Conservation (phyloP, 2,113 vertebrate genomes). For the Leucopsar rothschildi region DNA sequence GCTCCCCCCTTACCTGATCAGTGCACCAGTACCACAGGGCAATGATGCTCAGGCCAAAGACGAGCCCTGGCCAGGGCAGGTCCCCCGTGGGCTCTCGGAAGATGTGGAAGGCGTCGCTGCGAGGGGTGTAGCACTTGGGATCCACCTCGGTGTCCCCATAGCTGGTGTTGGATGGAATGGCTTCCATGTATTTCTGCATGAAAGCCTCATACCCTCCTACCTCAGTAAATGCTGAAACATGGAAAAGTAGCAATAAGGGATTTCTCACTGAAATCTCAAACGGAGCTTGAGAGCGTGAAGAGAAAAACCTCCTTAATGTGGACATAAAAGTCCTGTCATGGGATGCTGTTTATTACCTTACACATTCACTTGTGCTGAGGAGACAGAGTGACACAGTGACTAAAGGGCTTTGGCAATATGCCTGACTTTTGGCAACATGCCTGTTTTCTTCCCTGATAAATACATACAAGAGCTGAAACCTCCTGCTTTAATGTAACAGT, state of each 20-base stretch:
- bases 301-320: neutral
- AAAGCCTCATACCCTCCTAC: slow-evolving; percentile 87
- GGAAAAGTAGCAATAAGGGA: neutral
- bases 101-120: slow-evolving; percentile 85
- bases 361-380: neutral
- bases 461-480: neutral
- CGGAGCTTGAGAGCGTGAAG: neutral
- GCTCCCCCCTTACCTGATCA: neutral
- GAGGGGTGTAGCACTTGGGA: slow-evolving; percentile 78
- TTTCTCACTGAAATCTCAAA: neutral
- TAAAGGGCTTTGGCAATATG: neutral
- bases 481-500: neutral
- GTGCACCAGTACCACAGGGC: slow-evolving; percentile 92
- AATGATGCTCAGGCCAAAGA: slow-evolving; percentile 86
- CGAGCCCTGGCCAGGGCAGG: slow-evolving; percentile 89
- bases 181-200: slow-evolving; percentile 80
- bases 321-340: neutral
- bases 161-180: slow-evolving; percentile 68
- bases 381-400: neutral
- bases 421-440: neutral
- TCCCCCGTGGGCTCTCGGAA: slow-evolving; percentile 87
- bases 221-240: slow-evolving; percentile 79
- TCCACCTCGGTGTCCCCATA: neutral
- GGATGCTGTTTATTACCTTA: neutral
- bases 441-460: neutral